These are phyloP conservation scores for Synergus japonicus DNA, from an alignment of 2,888 invertebrate species.

Conservation along the genomic window DNA sequence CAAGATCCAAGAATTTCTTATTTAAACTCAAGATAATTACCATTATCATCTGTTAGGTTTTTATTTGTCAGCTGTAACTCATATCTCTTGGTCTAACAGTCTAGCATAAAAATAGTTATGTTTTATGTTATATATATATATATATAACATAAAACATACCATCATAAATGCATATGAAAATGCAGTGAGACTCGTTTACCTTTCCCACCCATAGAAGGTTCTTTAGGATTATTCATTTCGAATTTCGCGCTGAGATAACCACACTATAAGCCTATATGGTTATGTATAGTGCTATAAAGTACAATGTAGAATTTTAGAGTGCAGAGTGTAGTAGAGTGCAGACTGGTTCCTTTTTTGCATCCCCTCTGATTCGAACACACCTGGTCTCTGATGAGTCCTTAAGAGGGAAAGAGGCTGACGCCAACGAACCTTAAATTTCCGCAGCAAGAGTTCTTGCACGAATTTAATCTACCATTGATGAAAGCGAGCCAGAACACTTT, in stretches of 20 bases:
- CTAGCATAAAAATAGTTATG: neutral
- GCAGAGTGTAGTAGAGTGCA: constrained; percentile 40
- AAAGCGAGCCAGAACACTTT: neutral
- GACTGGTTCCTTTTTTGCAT: constrained; percentile 64
- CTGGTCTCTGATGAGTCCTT: constrained; percentile 67
- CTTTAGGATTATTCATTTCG: no score
- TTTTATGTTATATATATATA: neutral
- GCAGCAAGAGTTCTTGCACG: neutral
- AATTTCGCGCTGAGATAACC: no score
- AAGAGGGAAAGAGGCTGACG: constrained; percentile 51
- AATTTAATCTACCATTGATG: constrained; percentile 23
- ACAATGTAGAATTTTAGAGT: neutral
- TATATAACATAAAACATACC: neutral
- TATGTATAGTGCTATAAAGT: neutral
- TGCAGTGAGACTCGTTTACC: neutral
- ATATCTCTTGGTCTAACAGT: neutral
- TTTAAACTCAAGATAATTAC: neutral
- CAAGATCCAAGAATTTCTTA: neutral
- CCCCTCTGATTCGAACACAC: constrained; percentile 68
- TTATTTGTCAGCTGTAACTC: neutral
- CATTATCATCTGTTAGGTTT: neutral
- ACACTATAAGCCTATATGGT: no score
- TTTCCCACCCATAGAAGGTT: no score
- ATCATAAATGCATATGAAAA: no score
- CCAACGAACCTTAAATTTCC: constrained; percentile 36